Evolutionary conservation across 2,113 vertebrate genomes (phyloP), one percentile per base, ranked within the genome.

Genomic region (Glaucidium brasilianum): DNA sequence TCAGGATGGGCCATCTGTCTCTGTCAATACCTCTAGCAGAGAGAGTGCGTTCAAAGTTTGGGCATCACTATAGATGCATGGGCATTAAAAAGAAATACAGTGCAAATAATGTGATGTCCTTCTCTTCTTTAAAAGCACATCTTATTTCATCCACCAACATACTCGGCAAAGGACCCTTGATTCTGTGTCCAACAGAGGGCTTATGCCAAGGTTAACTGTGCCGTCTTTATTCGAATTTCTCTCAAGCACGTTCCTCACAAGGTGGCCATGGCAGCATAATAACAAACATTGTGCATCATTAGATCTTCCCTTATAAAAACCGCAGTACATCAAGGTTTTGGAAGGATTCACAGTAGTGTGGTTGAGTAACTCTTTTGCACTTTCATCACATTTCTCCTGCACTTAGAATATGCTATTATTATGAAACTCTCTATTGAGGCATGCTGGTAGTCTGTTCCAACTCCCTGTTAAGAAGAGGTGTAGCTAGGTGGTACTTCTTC

Each of bases 201-300:
- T 58, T 75, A 47, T 82, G 94, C 94, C 92, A 85, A 85, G 39
- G 14, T 71, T 76, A 75, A 87, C 66, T 69, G 59, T 62, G 60
- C 50, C 2, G 1, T 72, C 71, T 74, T 89, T 59, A 58, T 94
- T 92, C 5, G 0, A 52, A 30, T 91, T 76, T n/a, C 34, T 69
- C 37, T 52, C 56, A 88, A 80, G 60, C 64, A 53, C 2, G 8
- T 92, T 92, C 39, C 67, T 92, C 68, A 50, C 49, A 89, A 91
- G 74, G 91, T 92, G 95, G 86, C 92, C 77, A 85, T 95, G 62
- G 92, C 86, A 94, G 85, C 91, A n/a, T 49, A 64, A 77, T 59
- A 95, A 92, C 77, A 96, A 94, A 94, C 73, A 94, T 1, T 85
- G 79, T 68, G 49, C 49, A 91, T 92, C 83, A 41, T 85, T 91